Percentiles rank a stretch among this genome's conserved stretches.
phyloP scores from a whole-genome alignment of 2,797 vertebrate species.

The Apodemus agrarius region DNA sequence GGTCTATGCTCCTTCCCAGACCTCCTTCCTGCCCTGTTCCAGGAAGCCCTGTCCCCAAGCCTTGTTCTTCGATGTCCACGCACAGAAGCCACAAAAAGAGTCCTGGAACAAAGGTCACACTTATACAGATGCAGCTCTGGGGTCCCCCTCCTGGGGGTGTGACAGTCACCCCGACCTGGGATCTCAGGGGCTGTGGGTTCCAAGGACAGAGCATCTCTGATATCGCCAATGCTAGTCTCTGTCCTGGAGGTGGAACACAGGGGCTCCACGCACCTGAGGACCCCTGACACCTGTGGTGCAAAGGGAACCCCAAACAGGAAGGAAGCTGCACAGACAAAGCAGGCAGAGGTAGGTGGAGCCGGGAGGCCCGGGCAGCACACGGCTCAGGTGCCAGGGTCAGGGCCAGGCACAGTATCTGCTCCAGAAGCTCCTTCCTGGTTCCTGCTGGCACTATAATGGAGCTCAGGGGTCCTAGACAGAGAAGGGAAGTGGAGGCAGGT shows the following conservation, averaged over 20 bases:
- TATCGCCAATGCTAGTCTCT: neutral
- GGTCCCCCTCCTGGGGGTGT: neutral
- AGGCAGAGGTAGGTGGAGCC: neutral
- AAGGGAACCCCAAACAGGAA: neutral
- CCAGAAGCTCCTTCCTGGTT: neutral
- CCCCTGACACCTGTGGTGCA: neutral
- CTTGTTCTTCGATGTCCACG: neutral
- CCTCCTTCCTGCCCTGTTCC: neutral
- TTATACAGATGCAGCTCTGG: neutral
- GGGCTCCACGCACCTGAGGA: neutral
- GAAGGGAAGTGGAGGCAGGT: no score
- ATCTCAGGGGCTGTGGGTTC: neutral
- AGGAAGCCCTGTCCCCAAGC: neutral
- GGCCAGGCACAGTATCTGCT: rapidly evolving
- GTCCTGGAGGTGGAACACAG: neutral
- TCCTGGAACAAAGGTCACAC: neutral
- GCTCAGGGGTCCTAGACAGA: neutral
- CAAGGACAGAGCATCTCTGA: neutral
- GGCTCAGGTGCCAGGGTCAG: rapidly evolving
- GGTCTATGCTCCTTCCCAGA: neutral
- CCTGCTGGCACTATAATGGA: neutral
- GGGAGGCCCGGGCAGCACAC: neutral
- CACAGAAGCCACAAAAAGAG: neutral
- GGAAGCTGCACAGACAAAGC: neutral
- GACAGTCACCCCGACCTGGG: neutral